Percentiles rank a stretch among this genome's conserved stretches.
Conservation (phyloP, 2,113 vertebrate species). For the Condylura cristata region DNA sequence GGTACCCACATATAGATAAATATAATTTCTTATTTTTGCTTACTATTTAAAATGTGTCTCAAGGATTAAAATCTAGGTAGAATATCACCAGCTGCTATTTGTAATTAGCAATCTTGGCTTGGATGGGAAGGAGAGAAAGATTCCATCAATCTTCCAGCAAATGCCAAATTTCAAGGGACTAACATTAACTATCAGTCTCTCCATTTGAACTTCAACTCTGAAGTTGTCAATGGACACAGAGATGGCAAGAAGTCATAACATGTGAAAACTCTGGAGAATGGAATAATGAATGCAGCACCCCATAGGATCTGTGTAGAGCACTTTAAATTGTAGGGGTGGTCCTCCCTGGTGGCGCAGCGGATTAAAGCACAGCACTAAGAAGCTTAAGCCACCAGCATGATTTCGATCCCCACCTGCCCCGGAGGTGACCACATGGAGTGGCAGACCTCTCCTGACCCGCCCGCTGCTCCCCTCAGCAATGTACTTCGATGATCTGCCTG, state of each 20-base stretch:
- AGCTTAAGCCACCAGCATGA: too few relatives aligned
- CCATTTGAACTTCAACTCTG: not conserved
- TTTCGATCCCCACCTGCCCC: too few relatives aligned
- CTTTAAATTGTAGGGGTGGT: not conserved
- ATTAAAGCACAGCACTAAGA: too few relatives aligned
- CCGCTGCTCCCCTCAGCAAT: too few relatives aligned
- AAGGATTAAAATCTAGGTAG: not conserved
- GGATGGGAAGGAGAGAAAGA: not conserved
- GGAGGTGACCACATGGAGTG: too few relatives aligned
- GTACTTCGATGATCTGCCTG: too few relatives aligned
- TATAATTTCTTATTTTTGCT: not conserved
- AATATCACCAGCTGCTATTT: not conserved
- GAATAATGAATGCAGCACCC: not conserved
- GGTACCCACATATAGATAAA: not conserved
- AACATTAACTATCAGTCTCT: not conserved
- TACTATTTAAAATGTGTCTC: conserved; percentile 15
- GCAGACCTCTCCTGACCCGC: too few relatives aligned
- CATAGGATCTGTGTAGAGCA: not conserved
- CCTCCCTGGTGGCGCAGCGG: too few relatives aligned
- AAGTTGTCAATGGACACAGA: not conserved
- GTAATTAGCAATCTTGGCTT: not conserved
- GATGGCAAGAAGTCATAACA: not conserved
- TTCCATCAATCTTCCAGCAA: not conserved
- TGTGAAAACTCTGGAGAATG: not conserved
- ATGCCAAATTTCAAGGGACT: not conserved